Conservation (phyloP, 2,797 vertebrate genomes). For the Tapirus indicus region DNA sequence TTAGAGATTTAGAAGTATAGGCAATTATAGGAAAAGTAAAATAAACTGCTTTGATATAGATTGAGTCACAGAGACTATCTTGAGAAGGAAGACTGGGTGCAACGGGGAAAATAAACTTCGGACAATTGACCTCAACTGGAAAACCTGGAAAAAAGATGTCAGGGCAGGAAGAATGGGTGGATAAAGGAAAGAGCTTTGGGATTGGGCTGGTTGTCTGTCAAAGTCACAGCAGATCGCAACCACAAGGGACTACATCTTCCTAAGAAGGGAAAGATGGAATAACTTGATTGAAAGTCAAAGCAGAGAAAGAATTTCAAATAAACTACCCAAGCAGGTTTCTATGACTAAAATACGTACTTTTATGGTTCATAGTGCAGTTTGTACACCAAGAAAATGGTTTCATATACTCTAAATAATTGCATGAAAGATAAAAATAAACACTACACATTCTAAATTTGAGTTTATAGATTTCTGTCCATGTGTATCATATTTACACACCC, state of each 20-base stretch:
- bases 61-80: background rate
- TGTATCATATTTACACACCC: background rate
- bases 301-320: background rate
- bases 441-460: background rate
- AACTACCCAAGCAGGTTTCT: background rate
- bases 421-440: background rate
- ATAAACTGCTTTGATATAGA: background rate
- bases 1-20: background rate
- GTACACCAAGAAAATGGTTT: background rate
- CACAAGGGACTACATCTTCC: background rate
- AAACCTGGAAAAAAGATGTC: background rate
- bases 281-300: background rate
- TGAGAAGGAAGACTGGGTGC: background rate
- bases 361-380: background rate
- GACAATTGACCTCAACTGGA: background rate
- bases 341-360: background rate
- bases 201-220: background rate
- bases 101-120: background rate
- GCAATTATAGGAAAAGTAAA: background rate
- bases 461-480: background rate
- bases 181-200: fast-evolving
- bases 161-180: fast-evolving
- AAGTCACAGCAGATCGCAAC: background rate
- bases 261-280: background rate
- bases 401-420: background rate